Evolutionary conservation across 1,140 invertebrate genomes (phyloP).

Genomic region (Tetramorium simillimum): DNA sequence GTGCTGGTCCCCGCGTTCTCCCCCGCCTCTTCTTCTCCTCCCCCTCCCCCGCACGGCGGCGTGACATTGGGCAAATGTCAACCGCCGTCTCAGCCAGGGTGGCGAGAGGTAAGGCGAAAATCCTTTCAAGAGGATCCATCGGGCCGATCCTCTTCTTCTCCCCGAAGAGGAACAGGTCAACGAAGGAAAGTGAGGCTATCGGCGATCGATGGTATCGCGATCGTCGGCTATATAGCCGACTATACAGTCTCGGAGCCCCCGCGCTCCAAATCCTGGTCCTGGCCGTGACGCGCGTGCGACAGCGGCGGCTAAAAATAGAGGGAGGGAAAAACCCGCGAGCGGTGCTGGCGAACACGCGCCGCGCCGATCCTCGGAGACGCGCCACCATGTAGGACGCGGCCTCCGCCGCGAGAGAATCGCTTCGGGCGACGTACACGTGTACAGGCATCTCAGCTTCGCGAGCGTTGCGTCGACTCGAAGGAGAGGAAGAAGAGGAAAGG

Average conservation of each 20-base stretch:
- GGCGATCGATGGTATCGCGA: neutral
- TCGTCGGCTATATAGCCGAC: neutral
- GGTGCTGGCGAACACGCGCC: neutral
- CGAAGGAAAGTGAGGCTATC: neutral
- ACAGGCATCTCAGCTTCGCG: neutral
- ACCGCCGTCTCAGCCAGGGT: neutral
- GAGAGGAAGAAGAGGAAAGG: neutral
- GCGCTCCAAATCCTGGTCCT: slow-evolving; percentile 13
- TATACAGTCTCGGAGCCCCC: neutral
- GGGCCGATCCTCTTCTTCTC: no score
- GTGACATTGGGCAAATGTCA: slow-evolving; percentile 57
- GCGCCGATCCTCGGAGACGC: neutral
- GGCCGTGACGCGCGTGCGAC: neutral
- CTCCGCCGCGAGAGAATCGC: slow-evolving; percentile 9
- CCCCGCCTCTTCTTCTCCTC: neutral
- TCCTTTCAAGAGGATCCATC: no score
- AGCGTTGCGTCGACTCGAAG: slow-evolving; percentile 8
- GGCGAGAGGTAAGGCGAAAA: neutral
- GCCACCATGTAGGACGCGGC: neutral
- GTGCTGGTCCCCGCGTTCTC: neutral
- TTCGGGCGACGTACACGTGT: slow-evolving; percentile 37
- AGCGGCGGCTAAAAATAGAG: slow-evolving; percentile 32
- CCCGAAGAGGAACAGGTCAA: no score
- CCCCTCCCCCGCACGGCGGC: neutral
- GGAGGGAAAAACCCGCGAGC: neutral